Conservation (phyloP, 1,140 invertebrate species). For the Hyphantria cunea region DNA sequence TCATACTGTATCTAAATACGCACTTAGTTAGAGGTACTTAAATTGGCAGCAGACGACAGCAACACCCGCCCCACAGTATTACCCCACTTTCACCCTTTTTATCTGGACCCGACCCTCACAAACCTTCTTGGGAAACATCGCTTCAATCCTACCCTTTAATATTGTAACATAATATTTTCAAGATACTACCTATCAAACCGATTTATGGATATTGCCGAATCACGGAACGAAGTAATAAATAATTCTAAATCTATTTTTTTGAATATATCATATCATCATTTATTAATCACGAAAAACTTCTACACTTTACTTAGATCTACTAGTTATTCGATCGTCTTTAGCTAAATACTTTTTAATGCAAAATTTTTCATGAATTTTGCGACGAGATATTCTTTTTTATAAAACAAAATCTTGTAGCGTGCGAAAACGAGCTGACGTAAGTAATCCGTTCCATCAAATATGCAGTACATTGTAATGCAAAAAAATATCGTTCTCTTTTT, state of each 20-base stretch:
- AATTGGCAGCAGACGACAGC: slow-evolving; percentile 1
- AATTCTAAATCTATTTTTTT: neutral
- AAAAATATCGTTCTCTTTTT: slow-evolving; percentile 19
- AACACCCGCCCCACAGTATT: slow-evolving; percentile 40
- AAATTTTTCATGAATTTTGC: slow-evolving; percentile 2
- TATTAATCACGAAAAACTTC: no score
- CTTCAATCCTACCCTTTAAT: slow-evolving; percentile 53
- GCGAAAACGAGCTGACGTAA: slow-evolving; percentile 2
- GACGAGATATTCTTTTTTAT: slow-evolving; percentile 3
- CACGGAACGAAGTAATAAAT: slow-evolving; percentile 7
- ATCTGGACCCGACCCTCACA: slow-evolving; percentile 60
- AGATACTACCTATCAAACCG: slow-evolving; percentile 38
- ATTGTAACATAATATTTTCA: slow-evolving; percentile 50
- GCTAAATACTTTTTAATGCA: neutral
- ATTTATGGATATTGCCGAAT: slow-evolving; percentile 30
- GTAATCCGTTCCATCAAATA: slow-evolving; percentile 19
- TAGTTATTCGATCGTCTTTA: neutral
- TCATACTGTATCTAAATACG: slow-evolving; percentile 19
- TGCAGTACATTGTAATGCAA: slow-evolving; percentile 23
- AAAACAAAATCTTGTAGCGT: slow-evolving; percentile 2
- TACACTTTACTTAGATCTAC: neutral
- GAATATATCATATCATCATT: neutral
- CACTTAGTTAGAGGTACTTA: slow-evolving; percentile 14
- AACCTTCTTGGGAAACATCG: slow-evolving; percentile 57
- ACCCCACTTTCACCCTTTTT: slow-evolving; percentile 64